These are phyloP conservation scores for Galerucella nymphaeae DNA, from an alignment of 2,888 invertebrate species.

Conservation along the genomic window DNA sequence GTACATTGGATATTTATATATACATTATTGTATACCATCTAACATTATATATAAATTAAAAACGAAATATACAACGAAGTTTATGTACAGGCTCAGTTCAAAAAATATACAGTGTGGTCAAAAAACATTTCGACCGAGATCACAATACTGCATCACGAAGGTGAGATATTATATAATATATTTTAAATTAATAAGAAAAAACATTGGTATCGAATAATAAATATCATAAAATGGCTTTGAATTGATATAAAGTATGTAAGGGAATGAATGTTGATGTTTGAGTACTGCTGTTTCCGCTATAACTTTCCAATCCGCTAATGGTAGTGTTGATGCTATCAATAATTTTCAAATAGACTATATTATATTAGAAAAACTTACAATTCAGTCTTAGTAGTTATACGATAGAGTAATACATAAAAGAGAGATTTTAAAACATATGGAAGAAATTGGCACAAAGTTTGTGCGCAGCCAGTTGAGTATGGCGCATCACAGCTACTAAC, in stretches of 20 bases:
- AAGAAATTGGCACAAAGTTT: too few species aligned
- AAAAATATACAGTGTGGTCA: constrained; percentile 49
- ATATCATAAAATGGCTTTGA: background rate
- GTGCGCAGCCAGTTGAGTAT: too few species aligned
- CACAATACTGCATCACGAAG: constrained; percentile 60
- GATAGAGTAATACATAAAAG: too few species aligned
- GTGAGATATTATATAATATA: constrained; percentile 7
- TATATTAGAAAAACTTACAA: constrained; percentile 9
- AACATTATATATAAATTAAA: constrained; percentile 55
- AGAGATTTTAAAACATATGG: too few species aligned
- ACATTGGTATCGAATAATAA: background rate
- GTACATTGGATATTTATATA: constrained; percentile 59
- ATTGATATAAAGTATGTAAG: too few species aligned
- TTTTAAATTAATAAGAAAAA: constrained; percentile 9
- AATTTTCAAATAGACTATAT: background rate
- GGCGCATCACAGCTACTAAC: too few species aligned
- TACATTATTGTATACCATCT: constrained; percentile 51
- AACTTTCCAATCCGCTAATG: too few species aligned
- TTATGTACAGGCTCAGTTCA: constrained; percentile 60
- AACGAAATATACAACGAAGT: constrained; percentile 54
- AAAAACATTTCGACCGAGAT: constrained; percentile 59
- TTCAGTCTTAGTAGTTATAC: constrained; percentile 35
- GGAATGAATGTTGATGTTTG: too few species aligned
- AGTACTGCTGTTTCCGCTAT: too few species aligned
- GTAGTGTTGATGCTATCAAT: too few species aligned